Base-by-base conservation (phyloP, 2,888 invertebrate species). In the Diloba caeruleocephala region DNA sequence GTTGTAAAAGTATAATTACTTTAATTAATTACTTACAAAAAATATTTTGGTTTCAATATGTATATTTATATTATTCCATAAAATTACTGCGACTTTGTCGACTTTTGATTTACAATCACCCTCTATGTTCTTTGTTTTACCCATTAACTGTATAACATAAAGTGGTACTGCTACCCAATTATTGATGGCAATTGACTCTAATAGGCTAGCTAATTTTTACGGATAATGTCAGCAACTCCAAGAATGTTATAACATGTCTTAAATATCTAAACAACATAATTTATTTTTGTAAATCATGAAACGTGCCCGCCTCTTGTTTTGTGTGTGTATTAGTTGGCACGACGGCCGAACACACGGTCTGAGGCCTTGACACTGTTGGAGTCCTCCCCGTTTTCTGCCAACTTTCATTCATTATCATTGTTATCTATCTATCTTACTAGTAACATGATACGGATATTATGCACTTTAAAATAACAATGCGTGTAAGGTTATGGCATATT, bases 341-440 rank as follows among this genome's bases (percentile, higher is more conserved):
- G 52, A 52, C 39, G 36, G 71, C 68, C 54, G 41, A 64, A 60
- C 72, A 79, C 77, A 74, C 79, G 74, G 58, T 63, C 42, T 44
- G 41, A 59, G 78, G 72, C 89, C 89, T 88, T 89, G 89, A 88
- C 89, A 85, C 82, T 87, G 82, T 82, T 81, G 79, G 73, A 76
- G 73, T 68, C 57, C 69, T 72, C 62, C 56, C 54, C 63, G 71
- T 78, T 85, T 85, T 86, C 81, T 85, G 88, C 86, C 87, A 86
- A 86, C 83, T 82, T 85, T 82, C 87, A 85, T 88, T 87, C 84
- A 88, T 73, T 73, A 74, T n/a, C n/a, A n/a, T n/a, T n/a, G n/a
- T n/a, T n/a, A n/a, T n/a, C n/a, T n/a, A n/a, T n/a, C n/a, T n/a
- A n/a, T 79, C 76, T 70, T 62, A 64, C 59, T 58, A 54, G 34